A percentile compares a stretch with the other conserved stretches of the same genome.
These are phyloP conservation scores for Podabrus alpinus DNA, from an alignment of 2,888 invertebrate genomes.

Conservation along the genomic window DNA sequence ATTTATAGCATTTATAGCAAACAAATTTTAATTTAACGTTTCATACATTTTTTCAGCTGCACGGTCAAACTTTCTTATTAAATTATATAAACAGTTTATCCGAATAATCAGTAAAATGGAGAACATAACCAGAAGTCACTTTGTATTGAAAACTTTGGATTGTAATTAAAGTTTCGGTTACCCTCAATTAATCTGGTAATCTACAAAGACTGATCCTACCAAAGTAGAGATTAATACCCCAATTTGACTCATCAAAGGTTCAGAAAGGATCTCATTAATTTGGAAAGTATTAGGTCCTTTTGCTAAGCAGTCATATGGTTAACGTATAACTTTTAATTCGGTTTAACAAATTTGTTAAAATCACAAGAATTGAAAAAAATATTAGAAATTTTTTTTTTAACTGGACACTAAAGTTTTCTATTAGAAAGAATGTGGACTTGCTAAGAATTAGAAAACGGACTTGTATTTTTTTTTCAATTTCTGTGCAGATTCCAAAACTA, in stretches of 20 bases:
- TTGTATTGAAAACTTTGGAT: not conserved
- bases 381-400: too few relatives aligned
- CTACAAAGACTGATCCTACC: not conserved
- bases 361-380: not conserved
- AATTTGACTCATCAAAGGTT: not conserved
- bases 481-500: too few relatives aligned
- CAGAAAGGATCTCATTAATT: conserved; percentile 1
- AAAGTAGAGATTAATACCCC: conserved; percentile 2
- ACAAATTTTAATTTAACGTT: not conserved
- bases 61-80: not conserved
- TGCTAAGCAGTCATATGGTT: not conserved
- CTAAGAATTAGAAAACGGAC: too few relatives aligned
- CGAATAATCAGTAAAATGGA: not conserved
- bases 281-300: not conserved
- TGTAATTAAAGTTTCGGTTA: not conserved
- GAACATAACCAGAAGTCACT: not conserved
- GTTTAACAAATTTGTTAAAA: not conserved
- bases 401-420: too few relatives aligned
- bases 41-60: not conserved
- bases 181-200: conserved; percentile 3
- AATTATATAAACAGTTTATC: not conserved
- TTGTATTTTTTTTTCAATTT: too few relatives aligned
- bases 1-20: not conserved
- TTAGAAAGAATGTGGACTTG: too few relatives aligned
- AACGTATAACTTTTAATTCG: not conserved